Evolutionary conservation across 2,797 vertebrate genomes (phyloP), one percentile per base, ranked within the genome.

Genomic region (Paratrypauchen microcephalus): DNA sequence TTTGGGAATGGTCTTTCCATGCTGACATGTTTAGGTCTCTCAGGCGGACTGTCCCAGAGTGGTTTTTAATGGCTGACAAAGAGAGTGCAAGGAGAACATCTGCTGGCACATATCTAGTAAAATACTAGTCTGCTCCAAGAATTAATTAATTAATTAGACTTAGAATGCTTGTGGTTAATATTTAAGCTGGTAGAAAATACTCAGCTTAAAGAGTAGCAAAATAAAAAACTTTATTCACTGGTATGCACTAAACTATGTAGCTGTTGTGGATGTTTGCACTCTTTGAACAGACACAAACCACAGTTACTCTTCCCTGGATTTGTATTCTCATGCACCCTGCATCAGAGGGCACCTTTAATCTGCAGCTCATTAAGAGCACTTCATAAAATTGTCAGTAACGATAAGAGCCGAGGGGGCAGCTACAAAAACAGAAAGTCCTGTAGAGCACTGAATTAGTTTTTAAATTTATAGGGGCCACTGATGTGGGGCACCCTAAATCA

Each of bases 291-390:
- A 90, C 89, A 70, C 54, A 91, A 90, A 83, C 91, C 84, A 74
- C 55, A 73, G 83, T 71, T 70, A 80, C 67, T 30, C 71, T 72
- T 75, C 54, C 50, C 73, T 45, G 60, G 71, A 68, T 47, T 69
- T 15, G 73, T 70, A 68, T 82, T 91, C 86, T 89, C 87, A 87
- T 83, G 85, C 80, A 76, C 80, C 77, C 76, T 84, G 81, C 79
- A 81, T 85, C 78, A 78, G 72, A 78, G 90, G 84, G 84, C 93
- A 94, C 95, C 93, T 97, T 97, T 96, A 96, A 96, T 96, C 95
- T 95, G 93, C 94, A 93, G 94, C 95, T 96, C 95, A 97, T 98
- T 97, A 97, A 94, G 94, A 94, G 94, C 96, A 97, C 96, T 98
- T 97, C 96, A 91, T 98, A 97, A 98, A 98, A 97, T 95, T 94